These are phyloP conservation scores for Eupeodes corollae DNA, from an alignment of 1,140 invertebrate species.

Conservation along the genomic window DNA sequence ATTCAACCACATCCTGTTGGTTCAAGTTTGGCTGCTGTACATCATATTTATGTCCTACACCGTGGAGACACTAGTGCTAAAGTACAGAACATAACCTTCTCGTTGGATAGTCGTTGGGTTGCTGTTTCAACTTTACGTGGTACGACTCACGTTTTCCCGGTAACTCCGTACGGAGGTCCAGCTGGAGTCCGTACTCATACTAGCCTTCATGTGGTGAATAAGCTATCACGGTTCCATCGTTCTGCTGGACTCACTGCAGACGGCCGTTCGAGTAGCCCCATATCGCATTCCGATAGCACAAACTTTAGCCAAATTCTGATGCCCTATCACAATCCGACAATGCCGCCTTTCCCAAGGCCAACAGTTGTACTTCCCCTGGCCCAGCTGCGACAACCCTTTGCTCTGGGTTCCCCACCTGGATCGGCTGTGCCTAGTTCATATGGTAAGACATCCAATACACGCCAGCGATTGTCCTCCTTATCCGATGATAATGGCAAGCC, in stretches of 20 bases:
- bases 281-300: slow-evolving; percentile 44
- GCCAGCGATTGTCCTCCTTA: slow-evolving; percentile 53
- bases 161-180: slow-evolving; percentile 91
- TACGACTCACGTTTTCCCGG: slow-evolving; percentile 94
- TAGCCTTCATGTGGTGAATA: slow-evolving; percentile 85
- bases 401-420: slow-evolving; percentile 35
- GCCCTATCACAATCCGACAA: slow-evolving; percentile 74
- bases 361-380: slow-evolving; percentile 66
- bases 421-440: slow-evolving; percentile 10
- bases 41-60: slow-evolving; percentile 92
- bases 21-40: slow-evolving; percentile 76
- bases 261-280: slow-evolving; percentile 65
- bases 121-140: slow-evolving; percentile 88
- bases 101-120: slow-evolving; percentile 88
- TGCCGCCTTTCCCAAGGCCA: slow-evolving; percentile 81
- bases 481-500: slow-evolving; percentile 54
- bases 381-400: slow-evolving; percentile 70
- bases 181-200: slow-evolving; percentile 86
- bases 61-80: slow-evolving; percentile 74
- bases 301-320: slow-evolving; percentile 39
- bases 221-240: slow-evolving; percentile 86
- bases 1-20: slow-evolving; percentile 87
- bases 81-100: slow-evolving; percentile 80
- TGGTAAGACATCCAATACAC: slow-evolving; percentile 34
- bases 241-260: slow-evolving; percentile 78